A percentile compares a stretch with the other conserved stretches of the same genome.
These are phyloP conservation scores for Mormyrus hasselquistii DNA, from an alignment of 2,797 vertebrate species.

Conservation along the genomic window DNA sequence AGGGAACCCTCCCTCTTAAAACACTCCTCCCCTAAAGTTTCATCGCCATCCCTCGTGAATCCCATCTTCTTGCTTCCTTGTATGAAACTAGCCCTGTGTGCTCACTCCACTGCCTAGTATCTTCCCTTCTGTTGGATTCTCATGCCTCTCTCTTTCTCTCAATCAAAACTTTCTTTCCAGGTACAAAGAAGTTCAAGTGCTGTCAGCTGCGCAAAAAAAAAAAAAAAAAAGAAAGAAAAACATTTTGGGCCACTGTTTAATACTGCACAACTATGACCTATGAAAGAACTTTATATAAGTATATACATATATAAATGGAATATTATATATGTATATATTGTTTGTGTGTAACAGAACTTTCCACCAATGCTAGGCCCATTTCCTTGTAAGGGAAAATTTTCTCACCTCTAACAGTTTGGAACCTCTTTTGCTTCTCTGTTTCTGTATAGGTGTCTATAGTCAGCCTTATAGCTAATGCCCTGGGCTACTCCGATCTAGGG, in stretches of 20 bases:
- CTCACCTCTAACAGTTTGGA: slow-evolving; percentile 97
- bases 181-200: slow-evolving; percentile 75
- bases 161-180: slow-evolving; percentile 92
- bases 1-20: slow-evolving; percentile 59
- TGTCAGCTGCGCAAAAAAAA: slow-evolving; percentile 57
- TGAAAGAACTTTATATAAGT: slow-evolving; percentile 68
- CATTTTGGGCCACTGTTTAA: slow-evolving; percentile 55
- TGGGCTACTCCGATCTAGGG: slow-evolving; percentile 94
- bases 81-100: slow-evolving; percentile 59
- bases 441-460: slow-evolving; percentile 93
- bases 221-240: slow-evolving; percentile 60
- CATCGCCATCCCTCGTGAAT: slow-evolving; percentile 29
- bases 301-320: slow-evolving; percentile 74
- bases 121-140: slow-evolving; percentile 61
- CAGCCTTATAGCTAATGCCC: slow-evolving; percentile 91
- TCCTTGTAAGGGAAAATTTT: slow-evolving; percentile 69
- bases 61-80: slow-evolving; percentile 41
- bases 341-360: slow-evolving; percentile 70
- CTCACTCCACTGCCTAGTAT: slow-evolving; percentile 64
- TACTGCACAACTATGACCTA: slow-evolving; percentile 61
- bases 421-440: slow-evolving; percentile 94
- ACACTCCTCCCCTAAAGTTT: slow-evolving; percentile 23
- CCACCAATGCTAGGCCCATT: slow-evolving; percentile 82
- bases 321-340: slow-evolving; percentile 74
- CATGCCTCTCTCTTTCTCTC: slow-evolving; percentile 67